Percentiles rank a stretch among this genome's conserved stretches.
These are phyloP conservation scores for Spilarctia lutea DNA, from an alignment of 2,888 invertebrate species.

Conservation along the genomic window DNA sequence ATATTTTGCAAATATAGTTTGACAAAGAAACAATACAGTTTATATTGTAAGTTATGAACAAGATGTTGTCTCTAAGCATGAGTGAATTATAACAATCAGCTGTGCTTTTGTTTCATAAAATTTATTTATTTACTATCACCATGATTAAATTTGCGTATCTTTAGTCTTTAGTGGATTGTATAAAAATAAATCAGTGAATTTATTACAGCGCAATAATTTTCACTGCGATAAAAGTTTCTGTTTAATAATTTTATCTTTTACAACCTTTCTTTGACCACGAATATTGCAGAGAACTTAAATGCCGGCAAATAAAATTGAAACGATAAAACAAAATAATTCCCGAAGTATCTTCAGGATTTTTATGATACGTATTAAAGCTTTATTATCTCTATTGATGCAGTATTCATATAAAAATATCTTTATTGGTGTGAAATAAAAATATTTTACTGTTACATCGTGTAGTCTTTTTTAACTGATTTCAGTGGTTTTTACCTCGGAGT, in stretches of 20 bases:
- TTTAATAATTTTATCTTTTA: conserved; percentile 17
- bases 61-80: conserved; percentile 53
- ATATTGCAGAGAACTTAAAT: conserved; percentile 9
- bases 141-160: not conserved
- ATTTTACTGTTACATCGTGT: not conserved
- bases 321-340: conserved; percentile 24
- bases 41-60: conserved; percentile 63
- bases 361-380: conserved; percentile 16
- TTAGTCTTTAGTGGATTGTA: not conserved
- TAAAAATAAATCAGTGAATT: not conserved
- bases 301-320: conserved; percentile 19
- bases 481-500: not conserved
- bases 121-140: not conserved
- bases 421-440: conserved; percentile 5
- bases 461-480: not conserved
- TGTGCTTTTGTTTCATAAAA: conserved; percentile 46
- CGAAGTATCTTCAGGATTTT: conserved; percentile 17
- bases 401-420: conserved; percentile 5
- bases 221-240: not conserved
- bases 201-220: not conserved
- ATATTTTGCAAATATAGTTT: conserved; percentile 70
- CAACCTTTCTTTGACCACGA: conserved; percentile 15
- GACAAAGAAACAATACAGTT: conserved; percentile 75
- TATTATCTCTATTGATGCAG: conserved; percentile 16
- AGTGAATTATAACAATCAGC: conserved; percentile 68